Evolutionary conservation across 2,113 vertebrate species (phyloP).

Genomic region (Dicaeum eximium): DNA sequence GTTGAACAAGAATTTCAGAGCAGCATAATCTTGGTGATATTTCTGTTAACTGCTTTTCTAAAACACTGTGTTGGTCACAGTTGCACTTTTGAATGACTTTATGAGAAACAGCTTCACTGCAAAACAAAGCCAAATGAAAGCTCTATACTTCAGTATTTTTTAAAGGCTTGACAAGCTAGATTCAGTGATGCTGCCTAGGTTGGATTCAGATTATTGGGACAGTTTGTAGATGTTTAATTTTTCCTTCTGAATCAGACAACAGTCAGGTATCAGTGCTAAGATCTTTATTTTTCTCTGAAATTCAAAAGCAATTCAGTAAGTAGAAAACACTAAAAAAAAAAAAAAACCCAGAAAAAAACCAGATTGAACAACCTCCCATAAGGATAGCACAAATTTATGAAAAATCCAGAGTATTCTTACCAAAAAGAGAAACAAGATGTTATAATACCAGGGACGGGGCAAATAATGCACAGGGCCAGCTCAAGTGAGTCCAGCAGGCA

Average conservation of each 20-base stretch:
- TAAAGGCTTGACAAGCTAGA: background rate
- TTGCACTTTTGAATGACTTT: background rate
- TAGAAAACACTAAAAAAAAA: background rate
- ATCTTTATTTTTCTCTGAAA: background rate
- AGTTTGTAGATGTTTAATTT: background rate
- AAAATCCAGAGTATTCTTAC: background rate
- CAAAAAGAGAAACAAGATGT: background rate
- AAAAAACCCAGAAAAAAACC: background rate
- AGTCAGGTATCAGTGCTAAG: background rate
- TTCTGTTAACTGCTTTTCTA: background rate
- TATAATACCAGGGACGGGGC: background rate
- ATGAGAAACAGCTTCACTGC: background rate
- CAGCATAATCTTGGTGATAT: background rate
- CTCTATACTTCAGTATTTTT: background rate
- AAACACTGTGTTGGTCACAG: background rate
- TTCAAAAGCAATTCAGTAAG: background rate
- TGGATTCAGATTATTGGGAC: background rate
- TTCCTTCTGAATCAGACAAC: background rate
- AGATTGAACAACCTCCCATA: background rate
- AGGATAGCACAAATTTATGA: background rate
- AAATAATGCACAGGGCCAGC: background rate
- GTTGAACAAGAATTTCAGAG: background rate
- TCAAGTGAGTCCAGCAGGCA: background rate
- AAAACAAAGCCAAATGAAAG: background rate
- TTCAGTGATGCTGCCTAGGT: background rate